Evolutionary conservation across 1,140 invertebrate genomes (phyloP), one percentile per base, ranked within the genome.

Genomic region (Drosophila suzukii): DNA sequence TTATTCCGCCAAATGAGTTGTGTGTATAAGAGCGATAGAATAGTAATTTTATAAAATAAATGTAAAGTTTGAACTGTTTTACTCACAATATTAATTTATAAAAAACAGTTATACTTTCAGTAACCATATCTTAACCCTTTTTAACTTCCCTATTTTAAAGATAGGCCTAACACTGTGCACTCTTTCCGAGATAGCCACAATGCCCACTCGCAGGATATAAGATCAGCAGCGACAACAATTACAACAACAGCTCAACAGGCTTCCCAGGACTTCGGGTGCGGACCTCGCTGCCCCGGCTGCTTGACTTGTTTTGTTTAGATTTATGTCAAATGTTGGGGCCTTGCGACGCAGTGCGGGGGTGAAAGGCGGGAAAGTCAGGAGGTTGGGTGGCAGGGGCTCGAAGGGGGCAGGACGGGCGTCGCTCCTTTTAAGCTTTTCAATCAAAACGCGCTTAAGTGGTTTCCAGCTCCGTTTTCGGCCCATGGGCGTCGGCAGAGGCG

Each of bases 241-340:
- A 53, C 44, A 79, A 57, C 50, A 61, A 39, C 73, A 63, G 75
- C 39, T 78, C 57, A 85, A 71, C 65, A 59, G 77, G 78, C 70
- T 41, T 65, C 50, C 75, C 44, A 27, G 38, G 72, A 60, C 62
- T 38, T 30, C 32, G 61, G 32, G 47, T 75, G 44, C 51, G 56
- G 65, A 58, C 39, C 43, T 39, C 17, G 7, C 32, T 24, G 39
- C 34, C 11, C 62, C 50, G 41, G 27, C 50, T 46, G 24, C 65
- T 78, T 66, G 71, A 54, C 80, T 89, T 88, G 84, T 88, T 88
- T 80, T 83, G 76, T 89, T 88, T 88, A 89, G 83, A 88, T 88
- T 88, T 88, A 88, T 88, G 79, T 88, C 80, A 88, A 88, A 88
- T 89, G 83, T 71, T 81, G 75, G 56, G 63, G 66, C 49, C 49